Base-by-base conservation (phyloP, 2,888 invertebrate species). In the Synergus gifuensis region DNA sequence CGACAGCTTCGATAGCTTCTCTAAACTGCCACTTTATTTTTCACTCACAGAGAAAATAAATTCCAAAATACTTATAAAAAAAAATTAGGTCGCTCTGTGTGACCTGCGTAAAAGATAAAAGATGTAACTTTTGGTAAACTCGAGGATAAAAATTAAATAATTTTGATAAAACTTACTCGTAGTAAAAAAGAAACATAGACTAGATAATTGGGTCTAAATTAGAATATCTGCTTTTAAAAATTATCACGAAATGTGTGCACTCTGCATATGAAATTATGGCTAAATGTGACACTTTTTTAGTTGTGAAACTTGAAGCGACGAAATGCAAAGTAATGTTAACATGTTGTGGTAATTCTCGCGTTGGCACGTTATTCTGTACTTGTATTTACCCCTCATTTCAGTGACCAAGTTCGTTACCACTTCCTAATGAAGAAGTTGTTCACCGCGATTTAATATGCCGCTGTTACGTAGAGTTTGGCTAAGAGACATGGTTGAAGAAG, bases 391-490 rank as follows among this genome's bases (percentile, higher is more conserved):
- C 66, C 44, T 44, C 44, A 66, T 44, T 66, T 18, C 22, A 1
- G 22, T 28, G 22, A 28, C 22, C 22, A 66, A 66, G 66, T 66
- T 66, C 42, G 66, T 66, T 73, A 54, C 36, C 49, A 54, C 49
- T 36, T 54, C 54, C 36, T 73, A 49, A 40, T 36, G 54, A 73
- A 73, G 49, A 73, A 54, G 73, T 54, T 49, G 73, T 73, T 73
- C 49, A 12, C 28, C 4, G n/a, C 49, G 49, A 73, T 54, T 73
- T 73, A 73, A 73, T 73, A 73, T 49, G n/a, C 22, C 69, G 49
- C 69, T 73, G 28, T 69, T 54, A 49, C 69, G 49, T 36, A 4
- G 9, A 73, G 69, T 54, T 73, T 54, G 14, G 36, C 46, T 49
- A 49, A 73, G 69, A 36, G 69, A 69, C 28, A 54, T 46, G 18